Evolutionary conservation across 2,113 vertebrate species (phyloP), one percentile per base, ranked within the genome.

Genomic region (Poeciliopsis turrubarensis): DNA sequence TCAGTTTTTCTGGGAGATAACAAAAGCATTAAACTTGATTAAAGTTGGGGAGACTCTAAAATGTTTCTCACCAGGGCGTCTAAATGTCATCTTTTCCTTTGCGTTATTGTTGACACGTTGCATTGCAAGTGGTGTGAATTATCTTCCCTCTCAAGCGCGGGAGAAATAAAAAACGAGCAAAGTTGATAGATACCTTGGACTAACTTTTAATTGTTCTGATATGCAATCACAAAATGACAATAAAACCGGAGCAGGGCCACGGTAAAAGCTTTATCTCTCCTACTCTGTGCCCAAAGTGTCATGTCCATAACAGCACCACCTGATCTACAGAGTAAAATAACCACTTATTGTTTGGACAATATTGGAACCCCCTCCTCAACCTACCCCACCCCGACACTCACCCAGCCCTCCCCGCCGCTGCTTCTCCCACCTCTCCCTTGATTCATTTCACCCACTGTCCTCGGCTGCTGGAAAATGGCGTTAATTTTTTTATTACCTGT

Each of bases 401-500:
- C n/a, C 41, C 77, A 61, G 0, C 70, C 77, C 77, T 54, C 65
- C 91, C 80, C 87, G 70, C 86, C 81, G 22, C 87, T 81, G 86
- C 83, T 89, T 70, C 91, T 86, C 89, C 70, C 89, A 89, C 94
- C 90, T 94, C 67, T 94, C 93, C 93, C 93, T 91, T 92, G 96
- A 95, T 95, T 96, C 96, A 94, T 96, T 96, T 96, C 96, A 89
- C 91, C 92, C 96, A 92, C 92, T 71, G 90, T 96, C 96, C 96
- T 95, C 95, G 93, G 95, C 95, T 94, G 70, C 89, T 92, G 93
- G 95, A 97, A 96, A 97, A 95, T 96, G 96, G 97, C 96, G 96
- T 97, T 99, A 98, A 98, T 99, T 98, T 97, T 99, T 99, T 99
- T 98, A 99, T 99, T 99, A 98, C 98, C 98, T 98, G 97, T 99